Percentiles rank a stretch among this genome's conserved stretches.
phyloP scores from a whole-genome alignment of 2,888 invertebrate species.

The Conops quadrifasciatus region DNA sequence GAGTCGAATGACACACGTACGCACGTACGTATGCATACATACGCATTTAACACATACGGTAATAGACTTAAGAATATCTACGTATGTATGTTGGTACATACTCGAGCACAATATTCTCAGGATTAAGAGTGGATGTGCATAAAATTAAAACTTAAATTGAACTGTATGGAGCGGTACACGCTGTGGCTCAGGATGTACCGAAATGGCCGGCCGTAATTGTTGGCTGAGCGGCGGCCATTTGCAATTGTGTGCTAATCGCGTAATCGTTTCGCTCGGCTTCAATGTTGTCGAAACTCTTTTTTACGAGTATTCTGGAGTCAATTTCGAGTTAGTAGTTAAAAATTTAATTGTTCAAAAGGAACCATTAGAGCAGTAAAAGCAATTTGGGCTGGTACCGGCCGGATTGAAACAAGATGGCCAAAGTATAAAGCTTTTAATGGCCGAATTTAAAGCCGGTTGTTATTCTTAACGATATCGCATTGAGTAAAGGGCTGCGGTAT shows the following conservation, averaged over 20 bases:
- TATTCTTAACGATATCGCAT: too few species aligned
- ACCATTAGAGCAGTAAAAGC: too few species aligned
- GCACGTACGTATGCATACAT: not conserved
- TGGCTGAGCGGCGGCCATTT: not conserved
- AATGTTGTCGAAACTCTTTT: not conserved
- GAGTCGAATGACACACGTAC: not conserved
- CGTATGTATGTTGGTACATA: not conserved
- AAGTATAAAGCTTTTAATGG: too few species aligned
- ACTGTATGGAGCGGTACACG: not conserved
- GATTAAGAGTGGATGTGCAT: conserved; percentile 7
- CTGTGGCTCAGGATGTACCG: not conserved
- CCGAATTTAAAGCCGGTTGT: too few species aligned
- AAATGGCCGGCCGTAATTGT: conserved; percentile 12
- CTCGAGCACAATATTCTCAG: not conserved
- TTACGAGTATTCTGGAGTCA: not conserved
- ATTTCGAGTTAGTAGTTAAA: not conserved
- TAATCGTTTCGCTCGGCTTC: not conserved
- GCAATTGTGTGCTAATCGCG: conserved; percentile 5
- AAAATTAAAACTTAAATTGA: conserved; percentile 16
- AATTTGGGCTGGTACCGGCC: too few species aligned
- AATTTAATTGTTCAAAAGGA: too few species aligned
- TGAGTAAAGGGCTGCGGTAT: too few species aligned
- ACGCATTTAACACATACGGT: not conserved
- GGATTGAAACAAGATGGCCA: too few species aligned
- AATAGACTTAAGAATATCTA: not conserved